Base-by-base conservation (phyloP, 2,888 invertebrate genomes). In the Dicycla oo region DNA sequence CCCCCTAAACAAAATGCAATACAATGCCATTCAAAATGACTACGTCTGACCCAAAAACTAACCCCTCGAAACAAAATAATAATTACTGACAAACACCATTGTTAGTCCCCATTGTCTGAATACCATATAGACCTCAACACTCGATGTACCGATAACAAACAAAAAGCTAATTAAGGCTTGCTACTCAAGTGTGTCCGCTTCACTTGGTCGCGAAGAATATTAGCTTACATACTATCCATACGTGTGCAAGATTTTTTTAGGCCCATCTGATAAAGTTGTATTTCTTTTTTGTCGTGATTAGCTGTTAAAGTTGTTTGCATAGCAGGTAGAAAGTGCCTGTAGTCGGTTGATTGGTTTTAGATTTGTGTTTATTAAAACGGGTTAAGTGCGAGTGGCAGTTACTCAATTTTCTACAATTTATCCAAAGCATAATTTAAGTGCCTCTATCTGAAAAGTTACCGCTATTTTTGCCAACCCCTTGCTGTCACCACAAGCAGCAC, bases 141-240 rank as follows among this genome's bases (percentile, higher is more conserved):
- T 69, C 70, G 87, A 87, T 86, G 80, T 69, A 73, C 73, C 78
- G 79, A 61, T 65, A 68, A 13, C 63, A 73, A 80, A 88, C 86
- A 89, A 88, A 89, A 89, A 89, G 84, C 57, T 83, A 88, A 89
- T 88, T 88, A 88, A 82, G 78, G 34, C 79, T 62, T 64, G 69
- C 80, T 79, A 79, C 73, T 84, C 84, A 78, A 79, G 82, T 83
- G 87, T 81, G 76, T 80, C 83, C 60, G 81, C 77, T 51, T 26
- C 53, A 73, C 73, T 73, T 70, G 69, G 56, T 56, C 62, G 81
- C 65, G 23, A 78, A 47, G 45, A 58, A 67, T 69, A 74, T 68
- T 68, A 74, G 58, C 77, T 75, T 68, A 75, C 54, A 70, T 61
- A 57, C 65, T 80, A 83, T 76, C 69, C 65, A 76, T 74, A 63